Base-by-base conservation (phyloP, 2,797 vertebrate species). In the Paguma larvata region DNA sequence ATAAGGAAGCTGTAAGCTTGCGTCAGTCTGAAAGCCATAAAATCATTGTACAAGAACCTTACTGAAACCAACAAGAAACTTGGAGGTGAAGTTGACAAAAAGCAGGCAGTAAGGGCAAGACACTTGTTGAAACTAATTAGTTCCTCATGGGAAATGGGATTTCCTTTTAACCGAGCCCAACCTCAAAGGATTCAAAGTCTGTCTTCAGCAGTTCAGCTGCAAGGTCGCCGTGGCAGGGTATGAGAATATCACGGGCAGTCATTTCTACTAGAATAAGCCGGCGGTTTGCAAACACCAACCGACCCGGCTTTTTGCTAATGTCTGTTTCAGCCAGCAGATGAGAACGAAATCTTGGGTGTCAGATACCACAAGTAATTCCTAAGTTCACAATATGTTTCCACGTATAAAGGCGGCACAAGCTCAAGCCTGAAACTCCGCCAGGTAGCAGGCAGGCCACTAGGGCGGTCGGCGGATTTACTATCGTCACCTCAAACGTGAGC, bases 31-130 rank as follows among this genome's bases (percentile, higher is more conserved):
- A 67, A 96, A 92, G 78, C 56, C 59, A 86, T 44, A 95, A 86
- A 68, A 51, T 89, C 44, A 82, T 72, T 94, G 85, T 89, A 94
- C 51, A 78, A n/a, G 67, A 85, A 56, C 10, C 56, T 80, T 85
- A 88, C 19, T 87, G 77, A 97, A 97, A 95, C 14, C n/a, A 75
- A 41, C 6, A 91, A 96, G 59, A 95, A 46, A 78, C 65, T 82
- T 46, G 67, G 78, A 97, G 59, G 89, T 82, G 38, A 90, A 46
- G 68, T 0, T 38, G 65, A 92, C 79, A 89, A 89, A 91, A 91
- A 95, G 34, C 83, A 75, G 51, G 41, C 51, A 80, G 30, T 27
- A 59, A 82, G 63, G 34, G n/a, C 56, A 70, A 92, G 53, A 89
- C 19, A 77, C 77, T 88, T 88, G 56, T 13, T 96, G 72, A 97